Evolutionary conservation across 2,888 invertebrate species (phyloP), one percentile per base, ranked within the genome.

Genomic region (Drosophila colorata): DNA sequence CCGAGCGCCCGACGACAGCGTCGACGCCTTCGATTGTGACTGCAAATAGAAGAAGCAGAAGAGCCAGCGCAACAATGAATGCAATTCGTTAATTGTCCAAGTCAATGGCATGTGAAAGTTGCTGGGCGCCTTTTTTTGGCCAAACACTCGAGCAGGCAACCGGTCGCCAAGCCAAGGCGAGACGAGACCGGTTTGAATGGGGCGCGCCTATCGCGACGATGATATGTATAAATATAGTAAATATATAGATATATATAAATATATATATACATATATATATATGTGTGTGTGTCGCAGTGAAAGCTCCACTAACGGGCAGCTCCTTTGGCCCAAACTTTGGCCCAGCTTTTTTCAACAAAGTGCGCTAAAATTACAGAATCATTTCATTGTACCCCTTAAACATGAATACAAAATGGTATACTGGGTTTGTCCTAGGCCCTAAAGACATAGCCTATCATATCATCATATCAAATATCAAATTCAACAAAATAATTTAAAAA

Each of bases 1-100:
- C 28, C 92, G 89, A 11, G 92, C 92, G 35, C 92, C 92, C 40
- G 92, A 92, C 5, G 92, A 92, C 23, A 92, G 76, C 14, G 91
- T 92, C 31, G 92, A 92, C 40, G 90, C 89, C 83, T 92, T 92
- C 20, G 92, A 91, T 77, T 92, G 92, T 44, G 91, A 90, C 92
- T 92, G 79, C 8, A 69, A 65, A 18, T 1, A 28, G 14, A 28
- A 41, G 5, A 46, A 20, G 25, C 14, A 40, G 25, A 44, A 37
- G 25, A 31, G 55, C 9, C 6, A 49, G 25, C 28, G 40, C 33
- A 60, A 40, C 44, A 56, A 41, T 65, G 59, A 49, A 40, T 61
- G 74, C 75, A 71, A 80, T 83, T 69, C 58, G 67, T 68, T 70
- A 83, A 83, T 83, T 83, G 83, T 47, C 51, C 66, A 69, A 69